Conservation (phyloP, 1,140 invertebrate genomes). For the Hydropsyche tenuis region DNA sequence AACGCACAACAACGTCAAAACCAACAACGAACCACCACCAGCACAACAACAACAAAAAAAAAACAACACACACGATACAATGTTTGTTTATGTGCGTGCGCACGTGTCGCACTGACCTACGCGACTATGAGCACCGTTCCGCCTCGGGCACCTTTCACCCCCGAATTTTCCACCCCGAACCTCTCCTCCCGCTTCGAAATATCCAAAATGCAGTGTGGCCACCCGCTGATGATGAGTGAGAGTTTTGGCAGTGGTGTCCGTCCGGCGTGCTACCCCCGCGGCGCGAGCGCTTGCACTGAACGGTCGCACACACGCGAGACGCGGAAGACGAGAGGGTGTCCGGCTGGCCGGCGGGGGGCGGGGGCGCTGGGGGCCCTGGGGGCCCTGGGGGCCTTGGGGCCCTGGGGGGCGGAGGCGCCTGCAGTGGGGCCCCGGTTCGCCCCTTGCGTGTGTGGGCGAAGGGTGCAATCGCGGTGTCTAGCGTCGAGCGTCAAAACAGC, state of each 20-base stretch:
- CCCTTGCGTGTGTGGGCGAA: neutral
- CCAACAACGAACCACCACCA: neutral
- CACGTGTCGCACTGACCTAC: neutral
- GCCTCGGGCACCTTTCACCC: too few species aligned
- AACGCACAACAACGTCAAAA: too few species aligned
- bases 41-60: neutral
- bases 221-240: neutral
- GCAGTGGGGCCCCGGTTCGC: neutral
- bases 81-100: neutral
- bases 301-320: neutral
- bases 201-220: too few species aligned
- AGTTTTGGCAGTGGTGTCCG: neutral
- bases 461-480: neutral
- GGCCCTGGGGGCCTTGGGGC: neutral
- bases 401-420: neutral
- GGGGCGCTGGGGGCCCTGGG: neutral
- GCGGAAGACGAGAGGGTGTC: constrained; percentile 20
- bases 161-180: too few species aligned
- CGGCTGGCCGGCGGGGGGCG: neutral
- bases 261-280: constrained; percentile 34
- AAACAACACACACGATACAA: too few species aligned
- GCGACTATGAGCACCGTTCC: neutral
- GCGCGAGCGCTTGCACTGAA: constrained; percentile 30
- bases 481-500: neutral
- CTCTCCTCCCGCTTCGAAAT: too few species aligned